phyloP scores from a whole-genome alignment of 2,113 vertebrate species.

The Chlamydotis undulata region DNA sequence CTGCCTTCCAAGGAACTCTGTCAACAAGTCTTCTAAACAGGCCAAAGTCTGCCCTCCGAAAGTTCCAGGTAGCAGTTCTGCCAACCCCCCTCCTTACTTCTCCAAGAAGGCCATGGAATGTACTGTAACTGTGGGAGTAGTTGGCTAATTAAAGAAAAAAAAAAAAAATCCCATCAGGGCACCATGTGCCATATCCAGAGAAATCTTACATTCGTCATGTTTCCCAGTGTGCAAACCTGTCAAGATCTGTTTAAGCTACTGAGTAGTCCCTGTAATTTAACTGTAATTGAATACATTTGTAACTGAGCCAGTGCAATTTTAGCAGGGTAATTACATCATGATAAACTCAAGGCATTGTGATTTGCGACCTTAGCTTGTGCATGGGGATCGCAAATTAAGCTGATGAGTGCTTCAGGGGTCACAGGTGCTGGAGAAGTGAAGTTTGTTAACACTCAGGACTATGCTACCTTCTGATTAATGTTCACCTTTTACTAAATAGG shows the following conservation, averaged over 20 bases:
- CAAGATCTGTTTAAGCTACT: conserved; percentile 38
- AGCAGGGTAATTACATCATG: conserved; percentile 68
- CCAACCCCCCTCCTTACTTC: no score
- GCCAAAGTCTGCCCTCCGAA: no score
- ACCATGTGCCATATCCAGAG: not conserved
- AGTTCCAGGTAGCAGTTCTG: no score
- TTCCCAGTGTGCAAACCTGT: conserved; percentile 59
- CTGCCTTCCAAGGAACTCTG: no score
- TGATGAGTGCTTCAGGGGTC: conserved; percentile 44
- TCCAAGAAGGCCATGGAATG: not conserved
- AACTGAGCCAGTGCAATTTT: conserved; percentile 69
- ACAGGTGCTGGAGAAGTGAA: conserved; percentile 42
- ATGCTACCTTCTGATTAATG: not conserved
- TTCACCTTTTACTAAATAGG: not conserved
- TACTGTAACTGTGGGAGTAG: not conserved
- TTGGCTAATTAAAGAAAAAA: not conserved
- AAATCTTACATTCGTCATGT: conserved; percentile 54
- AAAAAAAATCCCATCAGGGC: not conserved
- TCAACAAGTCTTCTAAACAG: no score
- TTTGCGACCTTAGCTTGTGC: conserved; percentile 28
- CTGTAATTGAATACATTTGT: conserved; percentile 67
- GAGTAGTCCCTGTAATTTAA: conserved; percentile 65
- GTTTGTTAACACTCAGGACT: conserved; percentile 25
- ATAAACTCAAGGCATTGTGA: conserved; percentile 68
- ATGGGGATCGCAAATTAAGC: conserved; percentile 62